Evolutionary conservation across 2,888 invertebrate species (phyloP).

Genomic region (Hypena proboscidalis): DNA sequence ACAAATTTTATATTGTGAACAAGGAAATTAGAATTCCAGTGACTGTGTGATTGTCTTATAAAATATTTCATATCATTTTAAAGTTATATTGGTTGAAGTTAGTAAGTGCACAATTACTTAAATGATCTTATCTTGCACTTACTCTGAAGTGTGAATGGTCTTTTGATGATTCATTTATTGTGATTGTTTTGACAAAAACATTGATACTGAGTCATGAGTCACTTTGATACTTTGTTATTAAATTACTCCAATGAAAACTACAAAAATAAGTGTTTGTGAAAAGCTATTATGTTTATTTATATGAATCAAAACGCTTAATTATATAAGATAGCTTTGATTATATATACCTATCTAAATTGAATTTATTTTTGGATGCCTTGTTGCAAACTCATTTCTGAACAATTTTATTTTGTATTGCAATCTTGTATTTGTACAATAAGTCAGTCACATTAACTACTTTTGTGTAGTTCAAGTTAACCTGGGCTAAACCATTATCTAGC

Average conservation of each 20-base stretch:
- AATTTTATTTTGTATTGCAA: constrained; percentile 21
- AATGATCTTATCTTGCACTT: constrained; percentile 55
- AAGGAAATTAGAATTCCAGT: constrained; percentile 92
- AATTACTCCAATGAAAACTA: constrained; percentile 3
- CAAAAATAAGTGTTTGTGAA: background rate
- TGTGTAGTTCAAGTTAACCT: constrained; percentile 3
- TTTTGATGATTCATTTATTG: constrained; percentile 33
- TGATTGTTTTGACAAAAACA: constrained; percentile 35
- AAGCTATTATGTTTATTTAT: constrained; percentile 14
- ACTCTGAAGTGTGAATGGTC: constrained; percentile 38
- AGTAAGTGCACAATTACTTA: constrained; percentile 75
- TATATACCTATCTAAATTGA: constrained; percentile 20
- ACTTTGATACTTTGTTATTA: constrained; percentile 38
- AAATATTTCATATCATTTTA: constrained; percentile 46
- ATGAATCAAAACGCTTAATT: constrained; percentile 29
- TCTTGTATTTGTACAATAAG: constrained; percentile 16
- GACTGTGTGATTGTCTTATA: constrained; percentile 80
- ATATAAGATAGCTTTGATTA: constrained; percentile 18
- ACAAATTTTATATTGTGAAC: constrained; percentile 98
- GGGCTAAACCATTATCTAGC: background rate
- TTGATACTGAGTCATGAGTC: constrained; percentile 45
- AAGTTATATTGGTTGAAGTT: constrained; percentile 50
- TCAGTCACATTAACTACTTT: constrained; percentile 8
- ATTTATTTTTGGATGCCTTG: constrained; percentile 36
- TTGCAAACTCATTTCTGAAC: constrained; percentile 27